phyloP scores from a whole-genome alignment of 35 echinoderm and acorn worm genomes.

The Acanthaster planci region DNA sequence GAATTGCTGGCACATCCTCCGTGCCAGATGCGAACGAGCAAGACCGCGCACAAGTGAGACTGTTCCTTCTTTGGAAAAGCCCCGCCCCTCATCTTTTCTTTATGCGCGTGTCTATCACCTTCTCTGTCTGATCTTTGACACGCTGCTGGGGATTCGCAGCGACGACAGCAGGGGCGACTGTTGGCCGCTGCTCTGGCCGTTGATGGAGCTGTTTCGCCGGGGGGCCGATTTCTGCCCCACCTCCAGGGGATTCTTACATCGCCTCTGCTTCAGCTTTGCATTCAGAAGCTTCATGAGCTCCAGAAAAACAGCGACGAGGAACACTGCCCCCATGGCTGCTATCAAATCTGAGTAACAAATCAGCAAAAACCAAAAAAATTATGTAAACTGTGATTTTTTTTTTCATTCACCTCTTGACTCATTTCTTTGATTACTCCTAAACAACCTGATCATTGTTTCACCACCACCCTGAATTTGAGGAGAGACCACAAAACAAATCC shows the following conservation, averaged over 20 bases:
- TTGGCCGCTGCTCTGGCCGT: neutral
- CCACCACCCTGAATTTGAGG: no score
- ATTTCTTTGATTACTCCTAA: no score
- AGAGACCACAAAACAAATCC: no score
- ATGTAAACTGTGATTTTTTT: no score
- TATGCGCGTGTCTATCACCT: no score
- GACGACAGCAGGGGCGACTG: neutral
- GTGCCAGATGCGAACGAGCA: no score
- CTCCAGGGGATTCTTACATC: neutral
- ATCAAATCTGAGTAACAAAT: neutral
- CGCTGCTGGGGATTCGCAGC: constrained; percentile 7
- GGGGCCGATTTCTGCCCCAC: neutral
- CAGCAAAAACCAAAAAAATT: neutral
- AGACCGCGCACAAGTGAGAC: no score
- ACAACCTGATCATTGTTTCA: no score
- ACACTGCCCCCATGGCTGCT: neutral
- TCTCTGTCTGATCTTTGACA: neutral
- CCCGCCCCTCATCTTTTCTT: no score
- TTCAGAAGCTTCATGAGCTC: neutral
- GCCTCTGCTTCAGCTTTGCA: neutral
- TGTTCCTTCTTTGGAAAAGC: no score
- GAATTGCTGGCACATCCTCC: no score
- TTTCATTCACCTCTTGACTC: no score
- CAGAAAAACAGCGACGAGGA: neutral
- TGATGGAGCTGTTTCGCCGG: neutral